These are phyloP conservation scores for Coracias cyanogaster DNA, from an alignment of 2,797 vertebrate species.

Conservation along the genomic window DNA sequence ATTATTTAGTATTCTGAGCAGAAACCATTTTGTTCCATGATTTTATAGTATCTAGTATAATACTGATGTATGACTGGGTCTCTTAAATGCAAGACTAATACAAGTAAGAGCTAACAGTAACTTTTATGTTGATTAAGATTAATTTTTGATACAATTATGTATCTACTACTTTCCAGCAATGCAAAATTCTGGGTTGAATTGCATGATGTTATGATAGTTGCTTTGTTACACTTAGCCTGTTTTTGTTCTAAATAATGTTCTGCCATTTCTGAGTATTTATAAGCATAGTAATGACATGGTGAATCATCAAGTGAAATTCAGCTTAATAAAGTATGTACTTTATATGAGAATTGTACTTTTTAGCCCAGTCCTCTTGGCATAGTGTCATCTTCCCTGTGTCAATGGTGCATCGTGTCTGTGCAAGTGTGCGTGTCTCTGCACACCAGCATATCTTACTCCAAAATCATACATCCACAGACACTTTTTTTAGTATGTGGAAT, in stretches of 20 bases:
- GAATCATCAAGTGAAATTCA: background rate
- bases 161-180: background rate
- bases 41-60: background rate
- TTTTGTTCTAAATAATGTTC: background rate
- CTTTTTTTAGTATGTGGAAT: background rate
- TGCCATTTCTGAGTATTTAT: background rate
- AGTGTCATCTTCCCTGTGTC: background rate
- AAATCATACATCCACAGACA: background rate
- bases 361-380: background rate
- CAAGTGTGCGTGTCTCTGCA: background rate
- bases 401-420: background rate
- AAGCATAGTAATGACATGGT: background rate
- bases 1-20: background rate
- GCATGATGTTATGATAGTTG: background rate
- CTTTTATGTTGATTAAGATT: background rate
- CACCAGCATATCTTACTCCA: background rate
- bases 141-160: background rate
- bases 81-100: background rate
- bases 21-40: background rate
- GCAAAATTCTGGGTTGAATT: background rate
- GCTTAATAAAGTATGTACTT: background rate
- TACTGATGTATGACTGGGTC: background rate
- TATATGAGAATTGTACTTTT: background rate
- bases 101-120: background rate
- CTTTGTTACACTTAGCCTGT: background rate